These are phyloP conservation scores for Polymixis lichenea DNA, from an alignment of 2,888 invertebrate genomes.

Conservation along the genomic window DNA sequence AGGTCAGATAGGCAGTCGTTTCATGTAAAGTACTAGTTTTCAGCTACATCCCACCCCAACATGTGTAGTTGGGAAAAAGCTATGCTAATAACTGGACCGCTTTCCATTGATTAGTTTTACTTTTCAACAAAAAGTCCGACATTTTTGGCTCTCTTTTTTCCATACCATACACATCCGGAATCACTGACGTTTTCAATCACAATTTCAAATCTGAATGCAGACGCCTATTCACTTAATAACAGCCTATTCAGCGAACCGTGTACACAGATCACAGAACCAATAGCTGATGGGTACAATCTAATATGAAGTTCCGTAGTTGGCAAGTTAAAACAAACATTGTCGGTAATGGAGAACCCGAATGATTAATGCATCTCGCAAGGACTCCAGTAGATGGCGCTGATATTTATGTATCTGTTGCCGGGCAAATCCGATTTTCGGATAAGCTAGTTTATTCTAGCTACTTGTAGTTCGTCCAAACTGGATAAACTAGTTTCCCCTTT, in stretches of 20 bases:
- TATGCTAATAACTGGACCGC: too few species aligned
- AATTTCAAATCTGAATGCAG: constrained; percentile 56
- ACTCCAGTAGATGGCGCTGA: constrained; percentile 62
- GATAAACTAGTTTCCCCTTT: constrained; percentile 31
- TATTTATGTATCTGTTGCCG: constrained; percentile 68
- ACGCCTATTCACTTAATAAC: constrained; percentile 62
- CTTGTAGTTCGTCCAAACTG: constrained; percentile 10
- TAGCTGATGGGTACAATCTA: constrained; percentile 65
- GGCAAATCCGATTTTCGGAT: constrained; percentile 44
- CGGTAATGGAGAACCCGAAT: constrained; percentile 73
- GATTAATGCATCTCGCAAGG: constrained; percentile 75
- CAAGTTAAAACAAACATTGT: constrained; percentile 77
- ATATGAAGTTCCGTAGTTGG: constrained; percentile 71
- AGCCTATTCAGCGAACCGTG: constrained; percentile 62
- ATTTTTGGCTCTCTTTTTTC: constrained; percentile 2
- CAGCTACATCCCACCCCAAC: too few species aligned
- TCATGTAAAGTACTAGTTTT: too few species aligned
- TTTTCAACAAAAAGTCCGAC: not conserved
- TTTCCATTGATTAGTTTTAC: not conserved
- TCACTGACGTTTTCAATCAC: constrained; percentile 36
- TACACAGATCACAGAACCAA: constrained; percentile 61
- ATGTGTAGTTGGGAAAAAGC: too few species aligned
- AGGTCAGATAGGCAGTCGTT: too few species aligned
- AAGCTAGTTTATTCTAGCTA: constrained; percentile 37
- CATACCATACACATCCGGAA: not conserved